Evolutionary conservation across 2,797 vertebrate species (phyloP).

Genomic region (Lepidocolaptes lacrymiger): DNA sequence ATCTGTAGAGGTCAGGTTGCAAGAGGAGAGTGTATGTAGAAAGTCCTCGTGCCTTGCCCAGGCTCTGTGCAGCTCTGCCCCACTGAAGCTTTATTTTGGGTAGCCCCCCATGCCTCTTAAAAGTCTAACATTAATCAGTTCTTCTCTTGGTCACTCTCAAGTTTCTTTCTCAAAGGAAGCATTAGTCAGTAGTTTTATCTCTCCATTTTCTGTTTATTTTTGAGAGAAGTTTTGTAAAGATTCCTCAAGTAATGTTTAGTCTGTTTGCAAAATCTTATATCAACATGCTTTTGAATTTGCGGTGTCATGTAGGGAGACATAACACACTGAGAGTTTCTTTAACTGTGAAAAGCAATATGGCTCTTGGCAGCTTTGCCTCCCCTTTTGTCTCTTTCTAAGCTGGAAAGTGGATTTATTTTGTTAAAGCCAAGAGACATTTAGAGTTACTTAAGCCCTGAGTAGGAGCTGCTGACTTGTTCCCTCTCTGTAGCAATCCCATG

Average conservation of each 20-base stretch:
- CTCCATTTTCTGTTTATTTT: slow-evolving; percentile 58
- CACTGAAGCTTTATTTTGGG: not conserved
- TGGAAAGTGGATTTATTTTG: slow-evolving; percentile 37
- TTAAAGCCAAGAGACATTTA: slow-evolving; percentile 56
- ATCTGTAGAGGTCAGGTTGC: not conserved
- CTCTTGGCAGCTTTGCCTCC: slow-evolving; percentile 31
- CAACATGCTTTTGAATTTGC: slow-evolving; percentile 50
- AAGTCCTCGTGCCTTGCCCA: not conserved
- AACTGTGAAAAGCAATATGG: slow-evolving; percentile 44
- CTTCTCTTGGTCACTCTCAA: slow-evolving; percentile 22
- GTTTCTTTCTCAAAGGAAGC: slow-evolving; percentile 46
- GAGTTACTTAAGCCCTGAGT: slow-evolving; percentile 29
- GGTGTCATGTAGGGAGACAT: slow-evolving; percentile 7
- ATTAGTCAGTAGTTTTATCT: slow-evolving; percentile 35
- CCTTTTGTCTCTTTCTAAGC: slow-evolving; percentile 28
- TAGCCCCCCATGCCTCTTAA: not conserved
- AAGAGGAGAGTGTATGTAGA: not conserved
- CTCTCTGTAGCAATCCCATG: not conserved
- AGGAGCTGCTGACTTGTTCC: not conserved
- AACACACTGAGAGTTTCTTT: slow-evolving; percentile 8
- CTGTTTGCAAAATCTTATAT: slow-evolving; percentile 64
- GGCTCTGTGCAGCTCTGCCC: not conserved
- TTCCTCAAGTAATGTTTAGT: slow-evolving; percentile 70
- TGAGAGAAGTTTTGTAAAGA: slow-evolving; percentile 49
- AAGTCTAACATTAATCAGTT: not conserved